Evolutionary conservation across 1,140 invertebrate species (phyloP).

Genomic region (Muscidifurax raptorellus): DNA sequence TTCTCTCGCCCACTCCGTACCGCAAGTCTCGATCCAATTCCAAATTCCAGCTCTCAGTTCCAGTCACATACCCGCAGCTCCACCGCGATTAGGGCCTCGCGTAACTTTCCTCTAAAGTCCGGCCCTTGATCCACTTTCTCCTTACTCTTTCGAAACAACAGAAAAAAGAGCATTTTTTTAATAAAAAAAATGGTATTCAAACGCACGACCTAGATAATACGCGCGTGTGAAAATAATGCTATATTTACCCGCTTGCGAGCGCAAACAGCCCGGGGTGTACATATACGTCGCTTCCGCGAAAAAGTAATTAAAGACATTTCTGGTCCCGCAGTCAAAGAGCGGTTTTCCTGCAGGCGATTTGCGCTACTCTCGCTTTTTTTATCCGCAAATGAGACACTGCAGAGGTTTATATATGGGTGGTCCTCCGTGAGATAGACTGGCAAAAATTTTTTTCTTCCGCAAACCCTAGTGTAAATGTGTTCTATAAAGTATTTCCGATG

Average conservation of each 20-base stretch:
- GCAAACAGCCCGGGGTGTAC: neutral
- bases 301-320: neutral
- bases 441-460: too few species aligned
- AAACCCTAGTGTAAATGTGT: too few species aligned
- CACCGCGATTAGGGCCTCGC: neutral
- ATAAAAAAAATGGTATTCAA: too few species aligned
- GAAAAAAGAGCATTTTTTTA: neutral
- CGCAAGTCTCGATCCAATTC: neutral
- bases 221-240: too few species aligned
- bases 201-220: too few species aligned
- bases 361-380: neutral
- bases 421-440: too few species aligned
- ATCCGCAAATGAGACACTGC: too few species aligned
- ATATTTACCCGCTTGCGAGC: too few species aligned
- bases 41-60: neutral
- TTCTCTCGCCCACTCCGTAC: neutral
- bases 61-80: neutral
- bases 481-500: too few species aligned
- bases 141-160: neutral
- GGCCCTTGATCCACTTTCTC: neutral
- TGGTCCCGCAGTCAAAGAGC: neutral
- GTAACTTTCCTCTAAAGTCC: neutral
- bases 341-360: neutral
- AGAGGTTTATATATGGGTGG: too few species aligned
- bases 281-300: neutral